A percentile compares a stretch with the other conserved stretches of the same genome.
phyloP scores from a whole-genome alignment of 1,140 invertebrate genomes.

The Metaphire vulgaris region DNA sequence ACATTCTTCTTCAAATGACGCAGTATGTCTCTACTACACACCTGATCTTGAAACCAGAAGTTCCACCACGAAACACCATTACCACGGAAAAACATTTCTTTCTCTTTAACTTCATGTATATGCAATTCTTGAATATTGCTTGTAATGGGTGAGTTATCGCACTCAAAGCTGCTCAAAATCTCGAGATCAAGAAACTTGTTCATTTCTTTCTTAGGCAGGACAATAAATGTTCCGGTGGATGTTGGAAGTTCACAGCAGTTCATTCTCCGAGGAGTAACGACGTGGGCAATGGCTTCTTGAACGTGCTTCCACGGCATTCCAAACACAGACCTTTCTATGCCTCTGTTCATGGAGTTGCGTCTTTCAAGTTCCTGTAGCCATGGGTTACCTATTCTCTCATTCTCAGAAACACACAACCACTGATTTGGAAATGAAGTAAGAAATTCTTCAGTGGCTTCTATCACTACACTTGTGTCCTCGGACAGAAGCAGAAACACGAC shows the following conservation, averaged over 20 bases:
- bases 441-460: conserved; percentile 38
- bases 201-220: conserved; percentile 32
- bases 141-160: conserved; percentile 21
- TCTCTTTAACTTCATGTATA: conserved; percentile 22
- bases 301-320: conserved; percentile 36
- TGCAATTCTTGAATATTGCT: conserved; percentile 25
- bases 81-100: conserved; percentile 36
- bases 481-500: conserved; percentile 36
- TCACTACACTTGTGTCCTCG: conserved; percentile 35
- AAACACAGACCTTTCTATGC: conserved; percentile 27
- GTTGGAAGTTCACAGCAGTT: conserved; percentile 28
- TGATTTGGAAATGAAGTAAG: conserved; percentile 34
- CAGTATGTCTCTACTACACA: conserved; percentile 33
- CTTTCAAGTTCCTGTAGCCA: conserved; percentile 30
- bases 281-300: conserved; percentile 29
- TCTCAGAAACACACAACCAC: conserved; percentile 35
- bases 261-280: conserved; percentile 8
- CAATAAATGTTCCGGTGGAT: conserved; percentile 33
- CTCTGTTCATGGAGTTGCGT: conserved; percentile 27
- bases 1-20: conserved; percentile 25
- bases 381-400: conserved; percentile 30
- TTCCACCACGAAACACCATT: conserved; percentile 36
- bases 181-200: conserved; percentile 36
- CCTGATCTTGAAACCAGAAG: conserved; percentile 35
- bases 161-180: conserved; percentile 34